Percentiles rank a stretch among this genome's conserved stretches.
Conservation (phyloP, 2,797 vertebrate species). For the Apodemus agrarius region DNA sequence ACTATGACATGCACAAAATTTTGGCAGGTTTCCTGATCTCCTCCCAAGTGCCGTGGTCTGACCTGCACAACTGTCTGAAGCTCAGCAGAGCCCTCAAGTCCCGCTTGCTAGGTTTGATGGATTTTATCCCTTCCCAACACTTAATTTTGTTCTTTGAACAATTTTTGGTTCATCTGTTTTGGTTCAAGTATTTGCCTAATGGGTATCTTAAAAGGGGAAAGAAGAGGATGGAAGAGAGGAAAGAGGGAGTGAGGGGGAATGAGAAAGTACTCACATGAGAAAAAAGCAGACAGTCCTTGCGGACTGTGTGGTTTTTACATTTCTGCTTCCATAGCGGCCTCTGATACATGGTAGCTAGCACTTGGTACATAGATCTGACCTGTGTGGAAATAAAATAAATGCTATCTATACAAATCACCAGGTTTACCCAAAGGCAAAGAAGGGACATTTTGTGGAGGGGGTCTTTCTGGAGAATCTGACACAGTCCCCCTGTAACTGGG, state of each 20-base stretch:
- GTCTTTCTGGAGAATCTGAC: constrained; percentile 12
- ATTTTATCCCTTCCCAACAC: not conserved
- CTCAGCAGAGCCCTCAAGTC: not conserved
- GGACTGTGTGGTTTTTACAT: not conserved
- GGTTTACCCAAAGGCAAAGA: not conserved
- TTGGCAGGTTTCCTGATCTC: not conserved
- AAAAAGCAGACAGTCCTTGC: not conserved
- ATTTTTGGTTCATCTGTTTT: constrained; percentile 19
- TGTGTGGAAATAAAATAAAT: constrained; percentile 23
- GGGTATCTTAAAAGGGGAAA: not conserved
- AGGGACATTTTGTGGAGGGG: not conserved
- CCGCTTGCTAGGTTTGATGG: not conserved
- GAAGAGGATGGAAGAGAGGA: not conserved
- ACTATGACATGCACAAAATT: not conserved
- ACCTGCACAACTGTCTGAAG: not conserved
- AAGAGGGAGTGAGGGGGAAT: accelerated
- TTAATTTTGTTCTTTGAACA: constrained; percentile 2
- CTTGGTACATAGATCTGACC: not conserved
- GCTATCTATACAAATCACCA: not conserved
- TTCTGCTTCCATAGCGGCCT: not conserved
- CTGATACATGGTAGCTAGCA: not conserved
- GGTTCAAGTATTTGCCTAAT: not conserved
- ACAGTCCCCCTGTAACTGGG: not conserved
- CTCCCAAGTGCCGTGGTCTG: not conserved
- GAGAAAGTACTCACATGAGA: not conserved